Evolutionary conservation across 1,140 invertebrate species (phyloP).

Genomic region (Geopemphigus sp.): DNA sequence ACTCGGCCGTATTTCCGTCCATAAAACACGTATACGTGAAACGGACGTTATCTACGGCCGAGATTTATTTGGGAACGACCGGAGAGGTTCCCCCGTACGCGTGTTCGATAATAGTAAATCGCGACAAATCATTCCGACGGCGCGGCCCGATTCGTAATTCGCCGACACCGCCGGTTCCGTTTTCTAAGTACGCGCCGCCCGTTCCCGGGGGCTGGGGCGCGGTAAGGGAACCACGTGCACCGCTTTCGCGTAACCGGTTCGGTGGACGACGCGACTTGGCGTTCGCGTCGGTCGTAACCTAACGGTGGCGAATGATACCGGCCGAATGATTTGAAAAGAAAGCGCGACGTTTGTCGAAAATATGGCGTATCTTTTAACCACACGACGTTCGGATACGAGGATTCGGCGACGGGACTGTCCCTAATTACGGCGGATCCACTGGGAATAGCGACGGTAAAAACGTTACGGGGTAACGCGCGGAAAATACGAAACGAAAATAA

Average conservation of each 20-base stretch:
- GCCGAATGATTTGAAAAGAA: not conserved
- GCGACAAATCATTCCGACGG: no score
- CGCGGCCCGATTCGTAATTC: no score
- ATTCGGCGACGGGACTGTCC: constrained; percentile 22
- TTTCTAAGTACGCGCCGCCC: no score
- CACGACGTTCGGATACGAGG: not conserved
- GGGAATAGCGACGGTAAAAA: constrained; percentile 1
- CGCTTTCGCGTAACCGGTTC: no score
- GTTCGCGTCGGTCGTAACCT: no score
- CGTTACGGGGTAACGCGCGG: not conserved
- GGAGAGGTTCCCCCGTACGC: no score
- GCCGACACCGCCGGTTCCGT: no score
- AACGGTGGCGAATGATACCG: no score
- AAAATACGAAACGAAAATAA: not conserved
- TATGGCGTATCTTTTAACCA: not conserved
- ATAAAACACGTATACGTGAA: not conserved
- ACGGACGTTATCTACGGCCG: not conserved
- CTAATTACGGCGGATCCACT: not conserved
- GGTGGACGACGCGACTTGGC: no score
- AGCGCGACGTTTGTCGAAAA: not conserved
- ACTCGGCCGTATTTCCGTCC: not conserved
- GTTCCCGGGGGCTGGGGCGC: no score
- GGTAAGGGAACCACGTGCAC: no score
- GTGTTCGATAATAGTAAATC: not conserved
- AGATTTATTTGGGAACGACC: no score